Evolutionary conservation across 1,140 invertebrate species (phyloP).

Genomic region (Drosophila subobscura): DNA sequence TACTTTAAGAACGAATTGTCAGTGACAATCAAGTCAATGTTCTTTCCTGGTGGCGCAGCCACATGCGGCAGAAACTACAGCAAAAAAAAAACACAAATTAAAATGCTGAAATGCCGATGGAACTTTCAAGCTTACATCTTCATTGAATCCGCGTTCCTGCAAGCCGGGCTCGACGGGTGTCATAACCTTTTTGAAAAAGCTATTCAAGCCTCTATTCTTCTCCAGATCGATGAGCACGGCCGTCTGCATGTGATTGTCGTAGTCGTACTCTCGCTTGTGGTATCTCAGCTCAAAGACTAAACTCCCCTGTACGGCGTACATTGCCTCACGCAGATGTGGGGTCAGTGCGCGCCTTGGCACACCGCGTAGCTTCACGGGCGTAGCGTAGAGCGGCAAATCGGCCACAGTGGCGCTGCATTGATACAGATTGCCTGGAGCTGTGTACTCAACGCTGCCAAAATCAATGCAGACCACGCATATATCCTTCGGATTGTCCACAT

Average conservation of each 20-base stretch:
- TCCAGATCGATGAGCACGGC: conserved; percentile 50
- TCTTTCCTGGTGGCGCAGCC: conserved; percentile 50
- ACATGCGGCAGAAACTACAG: conserved; percentile 57
- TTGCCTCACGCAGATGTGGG: conserved; percentile 48
- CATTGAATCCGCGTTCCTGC: conserved; percentile 20
- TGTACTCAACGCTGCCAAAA: conserved; percentile 67
- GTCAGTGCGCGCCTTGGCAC: conserved; percentile 50
- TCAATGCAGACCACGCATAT: conserved; percentile 71
- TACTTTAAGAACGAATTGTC: conserved; percentile 61
- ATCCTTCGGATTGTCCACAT: conserved; percentile 36
- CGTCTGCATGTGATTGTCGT: conserved; percentile 39
- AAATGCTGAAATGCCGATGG: not conserved
- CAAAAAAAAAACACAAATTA: not conserved
- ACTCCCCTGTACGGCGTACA: conserved; percentile 46
- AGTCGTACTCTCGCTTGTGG: conserved; percentile 31
- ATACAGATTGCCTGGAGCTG: conserved; percentile 44
- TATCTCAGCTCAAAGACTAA: conserved; percentile 59
- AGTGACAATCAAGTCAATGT: conserved; percentile 65
- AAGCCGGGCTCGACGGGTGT: conserved; percentile 49
- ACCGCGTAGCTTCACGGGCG: conserved; percentile 64
- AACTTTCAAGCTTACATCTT: conserved; percentile 40
- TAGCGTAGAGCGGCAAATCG: conserved; percentile 46
- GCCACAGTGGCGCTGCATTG: conserved; percentile 44
- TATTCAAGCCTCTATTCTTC: conserved; percentile 62
- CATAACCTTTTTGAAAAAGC: conserved; percentile 46